Base-by-base conservation (phyloP, 2,888 invertebrate species). In the Steinernema hermaphroditum region DNA sequence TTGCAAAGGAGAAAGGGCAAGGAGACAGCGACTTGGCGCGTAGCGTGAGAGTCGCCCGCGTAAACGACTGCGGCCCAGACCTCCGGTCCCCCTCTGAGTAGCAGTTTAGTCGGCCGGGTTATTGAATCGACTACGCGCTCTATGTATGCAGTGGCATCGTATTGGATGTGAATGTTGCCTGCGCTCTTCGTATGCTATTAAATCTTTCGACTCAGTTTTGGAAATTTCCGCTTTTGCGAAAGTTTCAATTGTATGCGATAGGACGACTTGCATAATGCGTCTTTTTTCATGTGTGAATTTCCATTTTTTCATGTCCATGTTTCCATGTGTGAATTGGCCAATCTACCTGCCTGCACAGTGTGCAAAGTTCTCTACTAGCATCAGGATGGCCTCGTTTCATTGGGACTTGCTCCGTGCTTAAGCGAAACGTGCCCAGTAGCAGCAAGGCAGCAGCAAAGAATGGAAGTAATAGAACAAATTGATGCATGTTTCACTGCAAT, bases 31-130 rank as follows among this genome's bases (percentile, higher is more conserved):
- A 62, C 62, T 62, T 62, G 62, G 62, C 62, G 62, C 62, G 62
- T 62, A 32, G 62, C 62, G 62, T 62, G 62, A 62, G 62, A 62
- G 62, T 62, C 62, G 62, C 46, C 16, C 46, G 46, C 46, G 46
- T 46, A 46, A 46, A 46, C 62, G 62, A 62, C 32, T 62, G 62
- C 62, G 62, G 62, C 62, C 62, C 62, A 62, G 62, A 62, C 62
- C 62, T 62, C 29, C 27, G 62, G 62, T 62, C 62, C 34, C 54
- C 8, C 24, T 50, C 27, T 62, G 29, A 62, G 62, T 62, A 62
- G 62, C 62, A 34, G 62, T 62, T 62, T 54, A 54, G 54, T 62
- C 27, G 62, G 32, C 62, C 32, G 62, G 29, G 62, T 32, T 32
- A 27, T 27, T 32, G 62, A 32, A 32, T 62, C 62, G 62, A 62